phyloP scores from a whole-genome alignment of 1,140 invertebrate species.

The Dufourea novaeangliae region DNA sequence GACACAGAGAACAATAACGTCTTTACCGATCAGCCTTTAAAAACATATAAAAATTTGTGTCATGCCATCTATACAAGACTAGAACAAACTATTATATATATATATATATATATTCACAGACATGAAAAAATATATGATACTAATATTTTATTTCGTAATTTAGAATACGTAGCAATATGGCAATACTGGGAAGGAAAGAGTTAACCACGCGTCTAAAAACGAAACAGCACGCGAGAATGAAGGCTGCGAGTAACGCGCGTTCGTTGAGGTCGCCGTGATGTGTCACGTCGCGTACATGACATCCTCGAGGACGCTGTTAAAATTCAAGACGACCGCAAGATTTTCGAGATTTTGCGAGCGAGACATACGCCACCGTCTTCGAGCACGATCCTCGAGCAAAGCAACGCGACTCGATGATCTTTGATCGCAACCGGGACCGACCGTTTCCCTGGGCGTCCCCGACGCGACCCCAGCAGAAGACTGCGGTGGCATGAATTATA shows the following conservation, averaged over 20 bases:
- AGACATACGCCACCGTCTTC: too few relatives aligned
- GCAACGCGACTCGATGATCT: slow-evolving; percentile 41
- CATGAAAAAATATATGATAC: too few relatives aligned
- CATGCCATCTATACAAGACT: too few relatives aligned
- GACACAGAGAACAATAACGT: too few relatives aligned
- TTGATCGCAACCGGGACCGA: background rate
- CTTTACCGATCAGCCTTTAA: too few relatives aligned
- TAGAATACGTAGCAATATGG: too few relatives aligned
- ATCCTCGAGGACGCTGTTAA: slow-evolving; percentile 9
- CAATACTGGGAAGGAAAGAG: too few relatives aligned
- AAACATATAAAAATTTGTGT: too few relatives aligned
- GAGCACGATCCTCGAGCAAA: background rate
- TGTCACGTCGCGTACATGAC: background rate
- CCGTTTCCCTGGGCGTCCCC: background rate
- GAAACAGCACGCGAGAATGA: slow-evolving; percentile 16
- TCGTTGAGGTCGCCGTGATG: background rate
- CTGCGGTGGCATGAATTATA: slow-evolving; percentile 38
- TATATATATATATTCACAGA: too few relatives aligned
- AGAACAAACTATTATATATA: too few relatives aligned
- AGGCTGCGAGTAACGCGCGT: slow-evolving; percentile 24
- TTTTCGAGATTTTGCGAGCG: slow-evolving; percentile 55
- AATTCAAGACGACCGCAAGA: slow-evolving; percentile 39
- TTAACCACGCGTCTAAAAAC: too few relatives aligned
- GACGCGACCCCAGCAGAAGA: background rate
- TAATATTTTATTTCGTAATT: too few relatives aligned